phyloP scores from a whole-genome alignment of 2,888 invertebrate genomes.

The Drosophila birchii region DNA sequence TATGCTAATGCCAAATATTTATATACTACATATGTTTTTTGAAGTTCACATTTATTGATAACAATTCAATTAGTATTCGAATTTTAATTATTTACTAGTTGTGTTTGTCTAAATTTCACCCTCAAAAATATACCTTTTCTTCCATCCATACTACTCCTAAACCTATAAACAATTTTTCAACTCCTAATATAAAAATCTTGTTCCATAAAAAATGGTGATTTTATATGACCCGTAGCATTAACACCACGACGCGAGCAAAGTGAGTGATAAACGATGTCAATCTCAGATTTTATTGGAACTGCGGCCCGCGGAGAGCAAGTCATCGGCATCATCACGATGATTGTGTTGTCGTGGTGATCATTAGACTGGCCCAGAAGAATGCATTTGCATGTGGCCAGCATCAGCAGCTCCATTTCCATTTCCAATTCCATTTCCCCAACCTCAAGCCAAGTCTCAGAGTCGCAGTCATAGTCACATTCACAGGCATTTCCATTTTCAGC shows the following conservation, averaged over 20 bases:
- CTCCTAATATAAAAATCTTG: background rate
- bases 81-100: too few relatives aligned
- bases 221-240: slow-evolving; percentile 19
- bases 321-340: slow-evolving; percentile 35
- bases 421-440: slow-evolving; percentile 1
- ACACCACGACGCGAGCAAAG: slow-evolving; percentile 10
- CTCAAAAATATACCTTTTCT: background rate
- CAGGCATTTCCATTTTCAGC: slow-evolving; percentile 18
- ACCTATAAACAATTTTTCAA: background rate
- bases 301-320: slow-evolving; percentile 8
- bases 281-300: slow-evolving; percentile 34
- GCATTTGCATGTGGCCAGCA: slow-evolving; percentile 58
- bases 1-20: too few relatives aligned
- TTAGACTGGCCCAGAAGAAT: slow-evolving; percentile 52
- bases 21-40: too few relatives aligned
- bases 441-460: slow-evolving; percentile 10
- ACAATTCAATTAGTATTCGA: too few relatives aligned
- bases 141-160: too few relatives aligned
- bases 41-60: too few relatives aligned
- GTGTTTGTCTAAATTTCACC: background rate
- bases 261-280: slow-evolving; percentile 45
- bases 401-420: slow-evolving; percentile 23
- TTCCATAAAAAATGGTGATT: slow-evolving; percentile 14
- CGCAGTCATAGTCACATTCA: slow-evolving; percentile 16
- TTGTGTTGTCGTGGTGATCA: slow-evolving; percentile 40